A percentile compares a stretch with the other conserved stretches of the same genome.
phyloP scores from a whole-genome alignment of 2,888 invertebrate species.

The Aphidoletes aphidimyza region DNA sequence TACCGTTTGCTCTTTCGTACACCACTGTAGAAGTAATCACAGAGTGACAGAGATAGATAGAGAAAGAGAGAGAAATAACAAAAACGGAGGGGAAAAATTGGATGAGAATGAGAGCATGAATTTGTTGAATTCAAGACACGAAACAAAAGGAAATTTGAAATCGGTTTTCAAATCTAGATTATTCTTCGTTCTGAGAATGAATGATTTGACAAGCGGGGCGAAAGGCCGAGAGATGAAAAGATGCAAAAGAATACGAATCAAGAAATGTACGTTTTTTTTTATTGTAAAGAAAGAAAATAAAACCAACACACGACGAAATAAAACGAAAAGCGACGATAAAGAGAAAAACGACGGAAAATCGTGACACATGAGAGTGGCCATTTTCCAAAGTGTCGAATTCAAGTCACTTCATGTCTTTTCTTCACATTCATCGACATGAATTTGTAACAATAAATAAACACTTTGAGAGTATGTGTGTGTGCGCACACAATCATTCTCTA shows the following conservation, averaged over 20 bases:
- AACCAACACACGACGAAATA: background rate
- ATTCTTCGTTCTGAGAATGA: slow-evolving; percentile 6
- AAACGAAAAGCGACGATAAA: background rate
- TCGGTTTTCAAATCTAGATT: slow-evolving; percentile 48
- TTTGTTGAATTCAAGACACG: background rate
- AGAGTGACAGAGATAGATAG: background rate
- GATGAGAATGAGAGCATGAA: no score
- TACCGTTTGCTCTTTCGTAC: slow-evolving; percentile 90
- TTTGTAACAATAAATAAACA: slow-evolving; percentile 45
- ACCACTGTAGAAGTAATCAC: slow-evolving; percentile 74
- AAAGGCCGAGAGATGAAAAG: background rate
- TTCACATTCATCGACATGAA: background rate
- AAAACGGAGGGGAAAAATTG: no score
- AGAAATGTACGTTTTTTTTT: no score
- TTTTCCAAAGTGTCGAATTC: background rate
- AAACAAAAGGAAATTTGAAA: background rate
- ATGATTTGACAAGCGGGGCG: background rate
- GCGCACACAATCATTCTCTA: background rate
- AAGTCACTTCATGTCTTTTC: background rate
- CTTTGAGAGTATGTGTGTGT: background rate
- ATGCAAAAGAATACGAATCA: background rate
- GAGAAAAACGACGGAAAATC: slow-evolving; percentile 11
- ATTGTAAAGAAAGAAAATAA: background rate
- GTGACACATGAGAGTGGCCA: background rate
- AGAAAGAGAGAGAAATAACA: background rate